Conservation (phyloP, 2,797 vertebrate genomes). For the Spinus pinus region DNA sequence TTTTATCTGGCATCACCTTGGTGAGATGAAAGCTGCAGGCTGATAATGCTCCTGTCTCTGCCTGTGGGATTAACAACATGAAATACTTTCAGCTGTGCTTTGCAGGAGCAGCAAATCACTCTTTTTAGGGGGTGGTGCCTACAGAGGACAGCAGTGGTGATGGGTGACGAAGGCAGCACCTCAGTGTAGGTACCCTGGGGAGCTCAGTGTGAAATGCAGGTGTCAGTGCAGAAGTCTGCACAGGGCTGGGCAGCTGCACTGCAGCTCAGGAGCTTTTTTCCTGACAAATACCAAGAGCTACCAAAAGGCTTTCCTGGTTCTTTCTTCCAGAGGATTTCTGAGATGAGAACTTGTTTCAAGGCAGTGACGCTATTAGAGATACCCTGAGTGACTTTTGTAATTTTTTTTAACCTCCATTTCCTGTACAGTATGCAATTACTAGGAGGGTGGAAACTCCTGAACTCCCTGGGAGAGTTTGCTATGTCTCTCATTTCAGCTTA, state of each 20-base stretch:
- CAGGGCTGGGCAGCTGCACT: background rate
- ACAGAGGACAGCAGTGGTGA: background rate
- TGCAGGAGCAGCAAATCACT: background rate
- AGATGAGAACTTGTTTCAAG: constrained; percentile 63
- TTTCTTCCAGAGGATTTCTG: constrained; percentile 39
- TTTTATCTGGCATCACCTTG: background rate
- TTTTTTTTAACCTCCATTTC: constrained; percentile 72
- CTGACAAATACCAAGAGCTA: background rate
- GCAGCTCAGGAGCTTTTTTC: background rate
- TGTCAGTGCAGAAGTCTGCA: accelerated
- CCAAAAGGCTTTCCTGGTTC: constrained; percentile 22
- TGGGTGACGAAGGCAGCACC: background rate
- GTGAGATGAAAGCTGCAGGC: background rate
- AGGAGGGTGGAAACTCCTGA: constrained; percentile 74
- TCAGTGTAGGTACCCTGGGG: background rate
- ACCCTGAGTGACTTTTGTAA: constrained; percentile 66
- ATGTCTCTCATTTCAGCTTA: constrained; percentile 64
- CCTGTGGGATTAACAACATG: background rate
- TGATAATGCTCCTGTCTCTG: background rate
- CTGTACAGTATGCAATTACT: constrained; percentile 73
- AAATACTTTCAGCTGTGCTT: background rate
- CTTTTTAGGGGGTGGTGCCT: background rate
- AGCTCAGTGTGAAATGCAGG: background rate
- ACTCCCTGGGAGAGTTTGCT: constrained; percentile 73
- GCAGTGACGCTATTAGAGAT: constrained; percentile 55